Percentiles rank a stretch among this genome's conserved stretches.
These are phyloP conservation scores for Diadegma fenestrale DNA, from an alignment of 2,888 invertebrate species.

Conservation along the genomic window DNA sequence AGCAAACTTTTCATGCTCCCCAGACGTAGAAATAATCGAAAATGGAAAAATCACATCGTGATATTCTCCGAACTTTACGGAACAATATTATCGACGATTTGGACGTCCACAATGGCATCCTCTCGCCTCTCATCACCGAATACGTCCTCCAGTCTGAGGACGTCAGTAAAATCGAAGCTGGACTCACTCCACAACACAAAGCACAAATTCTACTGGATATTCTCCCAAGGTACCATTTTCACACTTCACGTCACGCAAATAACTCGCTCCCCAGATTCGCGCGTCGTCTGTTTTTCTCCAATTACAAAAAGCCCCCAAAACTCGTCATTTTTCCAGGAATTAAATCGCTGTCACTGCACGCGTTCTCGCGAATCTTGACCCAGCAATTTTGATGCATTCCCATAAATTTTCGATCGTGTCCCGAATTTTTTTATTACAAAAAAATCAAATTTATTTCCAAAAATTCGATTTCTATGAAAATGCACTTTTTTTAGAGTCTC, in stretches of 20 bases:
- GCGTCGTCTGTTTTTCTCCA: not conserved
- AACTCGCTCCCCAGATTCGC: not conserved
- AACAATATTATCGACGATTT: constrained; percentile 77
- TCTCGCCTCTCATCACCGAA: constrained; percentile 74
- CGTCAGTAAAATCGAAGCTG: constrained; percentile 73
- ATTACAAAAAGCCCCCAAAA: not conserved
- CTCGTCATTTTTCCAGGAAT: no score
- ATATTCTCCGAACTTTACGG: constrained; percentile 74
- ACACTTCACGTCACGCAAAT: constrained; percentile 3
- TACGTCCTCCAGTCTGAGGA: constrained; percentile 78
- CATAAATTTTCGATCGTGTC: no score
- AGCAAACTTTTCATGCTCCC: not conserved
- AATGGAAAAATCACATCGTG: constrained; percentile 78
- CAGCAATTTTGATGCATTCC: no score
- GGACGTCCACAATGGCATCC: constrained; percentile 79
- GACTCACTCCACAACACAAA: constrained; percentile 70
- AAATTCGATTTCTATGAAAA: no score
- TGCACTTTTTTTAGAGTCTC: no score
- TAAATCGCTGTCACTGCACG: no score
- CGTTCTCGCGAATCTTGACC: no score
- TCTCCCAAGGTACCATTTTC: constrained; percentile 77
- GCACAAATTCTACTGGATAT: constrained; percentile 78
- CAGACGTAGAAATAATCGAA: constrained; percentile 23
- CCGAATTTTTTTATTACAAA: no score
- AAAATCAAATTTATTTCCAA: no score